Percentiles rank a stretch among this genome's conserved stretches.
phyloP scores from a whole-genome alignment of 1,140 invertebrate genomes.

The Agraylea sexmaculata region DNA sequence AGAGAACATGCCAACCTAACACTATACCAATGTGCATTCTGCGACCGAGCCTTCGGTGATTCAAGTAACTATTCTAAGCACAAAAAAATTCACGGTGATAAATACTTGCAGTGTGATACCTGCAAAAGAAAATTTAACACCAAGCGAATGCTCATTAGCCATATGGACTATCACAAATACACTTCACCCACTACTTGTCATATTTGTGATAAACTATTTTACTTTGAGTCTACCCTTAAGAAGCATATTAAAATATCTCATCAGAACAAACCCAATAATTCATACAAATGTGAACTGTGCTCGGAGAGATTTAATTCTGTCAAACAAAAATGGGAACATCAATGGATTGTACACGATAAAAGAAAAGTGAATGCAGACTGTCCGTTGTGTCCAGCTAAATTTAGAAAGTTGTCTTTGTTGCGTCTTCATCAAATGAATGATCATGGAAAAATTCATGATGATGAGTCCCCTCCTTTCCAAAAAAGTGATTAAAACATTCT shows the following conservation, averaged over 20 bases:
- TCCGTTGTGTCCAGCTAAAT: slow-evolving; percentile 29
- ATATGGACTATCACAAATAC: slow-evolving; percentile 35
- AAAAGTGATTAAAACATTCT: no score
- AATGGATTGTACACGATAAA: slow-evolving; percentile 32
- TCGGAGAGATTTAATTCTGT: slow-evolving; percentile 27
- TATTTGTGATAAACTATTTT: slow-evolving; percentile 30
- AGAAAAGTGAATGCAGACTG: slow-evolving; percentile 36
- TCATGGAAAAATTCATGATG: no score
- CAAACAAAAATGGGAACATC: slow-evolving; percentile 38
- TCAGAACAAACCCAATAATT: slow-evolving; percentile 20
- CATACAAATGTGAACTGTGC: slow-evolving; percentile 32
- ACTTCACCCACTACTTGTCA: slow-evolving; percentile 27
- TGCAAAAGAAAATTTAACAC: slow-evolving; percentile 38
- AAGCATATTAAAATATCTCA: slow-evolving; percentile 35
- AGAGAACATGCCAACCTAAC: slow-evolving; percentile 37
- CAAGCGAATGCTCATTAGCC: slow-evolving; percentile 34
- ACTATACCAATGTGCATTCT: slow-evolving; percentile 36
- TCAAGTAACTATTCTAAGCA: slow-evolving; percentile 40
- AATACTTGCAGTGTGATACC: slow-evolving; percentile 33
- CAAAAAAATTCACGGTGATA: slow-evolving; percentile 36
- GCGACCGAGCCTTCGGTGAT: slow-evolving; percentile 37
- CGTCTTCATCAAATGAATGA: no score
- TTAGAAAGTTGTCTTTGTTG: slow-evolving; percentile 23
- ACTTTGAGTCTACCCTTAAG: slow-evolving; percentile 33
- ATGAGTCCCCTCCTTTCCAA: no score